These are phyloP conservation scores for Thereuonema tuberculata DNA, from an alignment of 1,140 invertebrate species.

Conservation along the genomic window DNA sequence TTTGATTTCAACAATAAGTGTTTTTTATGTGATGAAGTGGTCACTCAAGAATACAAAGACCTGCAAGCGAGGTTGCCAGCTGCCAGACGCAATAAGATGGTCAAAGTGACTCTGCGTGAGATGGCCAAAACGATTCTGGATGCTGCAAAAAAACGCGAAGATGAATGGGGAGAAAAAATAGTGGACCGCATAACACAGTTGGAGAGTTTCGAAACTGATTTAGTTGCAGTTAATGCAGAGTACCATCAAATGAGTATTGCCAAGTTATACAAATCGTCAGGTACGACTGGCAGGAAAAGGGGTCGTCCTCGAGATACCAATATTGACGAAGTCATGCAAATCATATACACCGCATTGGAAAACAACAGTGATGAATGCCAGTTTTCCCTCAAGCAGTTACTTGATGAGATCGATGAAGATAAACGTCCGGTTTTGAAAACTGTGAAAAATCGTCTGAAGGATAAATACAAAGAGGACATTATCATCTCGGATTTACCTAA, in stretches of 20 bases:
- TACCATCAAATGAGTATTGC: not conserved
- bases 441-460: slow-evolving; percentile 11
- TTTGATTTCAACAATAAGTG: no score
- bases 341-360: slow-evolving; percentile 6
- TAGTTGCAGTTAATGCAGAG: not conserved
- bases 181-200: no score
- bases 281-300: not conserved
- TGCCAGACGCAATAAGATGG: no score
- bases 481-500: slow-evolving; percentile 5
- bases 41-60: no score
- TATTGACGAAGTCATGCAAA: slow-evolving; percentile 2
- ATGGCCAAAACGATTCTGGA: not conserved
- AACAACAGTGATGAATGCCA: slow-evolving; percentile 11
- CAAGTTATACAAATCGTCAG: not conserved
- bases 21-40: no score
- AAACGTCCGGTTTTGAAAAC: slow-evolving; percentile 11
- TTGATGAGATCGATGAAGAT: slow-evolving; percentile 9
- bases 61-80: no score
- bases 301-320: not conserved
- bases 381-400: not conserved
- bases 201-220: not conserved
- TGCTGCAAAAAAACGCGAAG: not conserved
- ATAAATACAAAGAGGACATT: slow-evolving; percentile 15
- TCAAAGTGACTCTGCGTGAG: no score
- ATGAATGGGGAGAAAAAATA: not conserved